Conservation (phyloP, 2,113 vertebrate genomes). For the Xiphophorus couchianus region DNA sequence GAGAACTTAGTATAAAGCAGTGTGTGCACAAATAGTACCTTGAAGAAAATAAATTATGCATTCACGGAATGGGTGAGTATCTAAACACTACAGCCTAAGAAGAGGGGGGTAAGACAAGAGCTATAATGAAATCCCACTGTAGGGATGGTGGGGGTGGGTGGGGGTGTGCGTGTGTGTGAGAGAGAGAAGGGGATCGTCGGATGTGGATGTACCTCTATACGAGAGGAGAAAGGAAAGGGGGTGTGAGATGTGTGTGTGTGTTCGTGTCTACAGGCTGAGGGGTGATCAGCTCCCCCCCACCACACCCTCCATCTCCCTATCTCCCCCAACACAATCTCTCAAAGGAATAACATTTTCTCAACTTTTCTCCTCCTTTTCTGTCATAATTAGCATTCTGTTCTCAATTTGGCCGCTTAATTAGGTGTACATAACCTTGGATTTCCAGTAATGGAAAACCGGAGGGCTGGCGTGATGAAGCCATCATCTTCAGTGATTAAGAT, state of each 20-base stretch:
- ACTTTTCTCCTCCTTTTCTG: slow-evolving; percentile 79
- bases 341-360: slow-evolving; percentile 82
- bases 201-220: slow-evolving; percentile 6
- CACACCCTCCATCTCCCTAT: slow-evolving; percentile 13
- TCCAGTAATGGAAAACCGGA: slow-evolving; percentile 85
- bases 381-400: slow-evolving; percentile 87
- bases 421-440: slow-evolving; percentile 89
- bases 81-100: slow-evolving; percentile 78
- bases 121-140: slow-evolving; percentile 79
- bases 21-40: slow-evolving; percentile 66
- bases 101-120: slow-evolving; percentile 67
- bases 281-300: slow-evolving; percentile 70
- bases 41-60: slow-evolving; percentile 84
- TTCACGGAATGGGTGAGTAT: slow-evolving; percentile 76
- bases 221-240: slow-evolving; percentile 2
- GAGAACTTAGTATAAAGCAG: slow-evolving; percentile 60
- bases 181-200: slow-evolving; percentile 9
- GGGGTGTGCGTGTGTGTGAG: not conserved
- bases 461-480: slow-evolving; percentile 83
- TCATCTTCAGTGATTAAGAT: slow-evolving; percentile 83
- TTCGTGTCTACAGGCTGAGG: slow-evolving; percentile 29
- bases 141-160: slow-evolving; percentile 32
- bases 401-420: slow-evolving; percentile 86
- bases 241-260: slow-evolving; percentile 12
- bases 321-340: slow-evolving; percentile 79